A percentile compares a stretch with the other conserved stretches of the same genome.
Conservation (phyloP, 2,797 vertebrate genomes). For the Poeciliopsis turneri region DNA sequence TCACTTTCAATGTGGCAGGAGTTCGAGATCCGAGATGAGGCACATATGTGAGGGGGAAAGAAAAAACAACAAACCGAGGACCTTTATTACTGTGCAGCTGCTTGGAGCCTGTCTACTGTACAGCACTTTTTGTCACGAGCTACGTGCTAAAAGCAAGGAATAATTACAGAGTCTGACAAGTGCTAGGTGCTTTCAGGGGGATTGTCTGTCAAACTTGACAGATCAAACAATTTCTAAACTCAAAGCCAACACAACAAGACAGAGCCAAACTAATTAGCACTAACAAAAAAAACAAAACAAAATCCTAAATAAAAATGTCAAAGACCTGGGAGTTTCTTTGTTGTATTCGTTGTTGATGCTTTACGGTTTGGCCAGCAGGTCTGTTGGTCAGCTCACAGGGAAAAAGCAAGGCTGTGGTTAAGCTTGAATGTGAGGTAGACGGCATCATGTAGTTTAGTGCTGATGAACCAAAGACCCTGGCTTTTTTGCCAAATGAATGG, state of each 20-base stretch:
- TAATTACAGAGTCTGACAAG: conserved; percentile 18
- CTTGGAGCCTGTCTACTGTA: conserved; percentile 37
- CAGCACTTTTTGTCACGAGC: conserved; percentile 15
- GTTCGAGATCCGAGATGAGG: conserved; percentile 57
- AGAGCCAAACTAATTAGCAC: not conserved
- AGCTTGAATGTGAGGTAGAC: conserved; percentile 54
- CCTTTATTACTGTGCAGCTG: conserved; percentile 45
- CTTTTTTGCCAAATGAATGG: conserved; percentile 63
- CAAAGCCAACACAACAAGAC: not conserved
- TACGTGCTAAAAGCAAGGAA: conserved; percentile 21
- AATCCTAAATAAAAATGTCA: conserved; percentile 17
- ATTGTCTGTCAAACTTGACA: conserved; percentile 6
- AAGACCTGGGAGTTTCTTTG: not conserved
- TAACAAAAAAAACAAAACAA: not conserved
- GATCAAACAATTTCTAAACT: conserved; percentile 1
- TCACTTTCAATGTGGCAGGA: conserved; percentile 68
- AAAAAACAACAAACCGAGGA: conserved; percentile 40
- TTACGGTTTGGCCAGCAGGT: conserved; percentile 41
- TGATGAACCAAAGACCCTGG: conserved; percentile 62
- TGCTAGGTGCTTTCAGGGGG: not conserved
- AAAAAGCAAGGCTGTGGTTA: conserved; percentile 65
- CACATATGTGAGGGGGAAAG: conserved; percentile 76
- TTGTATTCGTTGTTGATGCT: conserved; percentile 51
- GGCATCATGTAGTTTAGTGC: conserved; percentile 55
- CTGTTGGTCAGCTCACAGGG: conserved; percentile 54